Percentiles rank a stretch among this genome's conserved stretches.
Evolutionary conservation across 2,113 vertebrate genomes (phyloP).

Genomic region (Talpa occidentalis): DNA sequence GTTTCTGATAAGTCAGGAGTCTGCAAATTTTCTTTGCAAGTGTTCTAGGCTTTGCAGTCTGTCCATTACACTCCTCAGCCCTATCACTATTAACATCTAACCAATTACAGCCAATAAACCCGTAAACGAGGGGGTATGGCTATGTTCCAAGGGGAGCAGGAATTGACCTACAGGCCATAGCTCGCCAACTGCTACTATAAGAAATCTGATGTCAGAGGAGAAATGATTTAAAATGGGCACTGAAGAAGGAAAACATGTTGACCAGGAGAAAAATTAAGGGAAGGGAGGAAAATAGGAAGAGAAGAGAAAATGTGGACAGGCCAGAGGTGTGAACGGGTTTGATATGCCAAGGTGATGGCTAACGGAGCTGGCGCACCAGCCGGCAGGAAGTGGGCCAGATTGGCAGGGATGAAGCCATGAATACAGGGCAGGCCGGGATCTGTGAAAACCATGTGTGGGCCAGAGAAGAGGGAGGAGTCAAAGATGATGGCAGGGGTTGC

Average conservation of each 20-base stretch:
- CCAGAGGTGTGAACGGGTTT: not conserved
- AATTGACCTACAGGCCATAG: not conserved
- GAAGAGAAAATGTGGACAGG: not conserved
- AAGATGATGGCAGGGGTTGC: not conserved
- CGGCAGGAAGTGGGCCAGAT: not conserved
- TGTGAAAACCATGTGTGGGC: fast-evolving
- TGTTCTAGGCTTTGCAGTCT: not conserved
- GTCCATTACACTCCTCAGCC: not conserved
- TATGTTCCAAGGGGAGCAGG: not conserved
- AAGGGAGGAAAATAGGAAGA: not conserved
- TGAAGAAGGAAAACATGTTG: not conserved
- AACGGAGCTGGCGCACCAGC: not conserved
- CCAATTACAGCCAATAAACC: not conserved
- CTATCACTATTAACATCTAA: not conserved
- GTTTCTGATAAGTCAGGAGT: not conserved
- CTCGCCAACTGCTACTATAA: not conserved
- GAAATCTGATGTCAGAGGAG: not conserved
- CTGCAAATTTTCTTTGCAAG: not conserved
- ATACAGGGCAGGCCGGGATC: not conserved
- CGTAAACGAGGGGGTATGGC: not conserved
- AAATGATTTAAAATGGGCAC: not conserved
- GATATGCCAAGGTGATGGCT: not conserved
- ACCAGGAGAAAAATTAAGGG: not conserved
- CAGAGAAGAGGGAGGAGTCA: not conserved
- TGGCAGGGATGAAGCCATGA: not conserved